A percentile compares a stretch with the other conserved stretches of the same genome.
These are phyloP conservation scores for Psilopogon haemacephalus DNA, from an alignment of 2,113 vertebrate genomes.

Conservation along the genomic window DNA sequence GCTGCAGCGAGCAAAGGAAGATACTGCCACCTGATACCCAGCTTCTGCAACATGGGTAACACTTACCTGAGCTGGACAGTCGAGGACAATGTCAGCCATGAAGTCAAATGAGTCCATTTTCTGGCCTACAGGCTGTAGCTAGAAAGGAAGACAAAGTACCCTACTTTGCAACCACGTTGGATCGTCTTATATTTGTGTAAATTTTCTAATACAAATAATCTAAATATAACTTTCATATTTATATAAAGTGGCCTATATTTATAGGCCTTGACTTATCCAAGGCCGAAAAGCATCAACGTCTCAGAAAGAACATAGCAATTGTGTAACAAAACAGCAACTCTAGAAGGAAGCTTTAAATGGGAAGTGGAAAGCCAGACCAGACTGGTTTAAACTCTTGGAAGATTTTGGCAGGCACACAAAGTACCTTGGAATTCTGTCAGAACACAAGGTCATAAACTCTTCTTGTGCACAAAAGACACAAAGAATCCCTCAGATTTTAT, in stretches of 20 bases:
- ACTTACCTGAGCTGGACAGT: conserved; percentile 85
- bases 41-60: not conserved
- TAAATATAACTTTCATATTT: not conserved
- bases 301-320: not conserved
- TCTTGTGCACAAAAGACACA: not conserved
- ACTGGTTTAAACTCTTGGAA: conserved; percentile 33
- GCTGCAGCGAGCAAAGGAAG: not conserved
- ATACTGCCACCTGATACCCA: not conserved
- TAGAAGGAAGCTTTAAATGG: conserved; percentile 27
- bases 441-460: conserved; percentile 21
- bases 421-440: conserved; percentile 6
- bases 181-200: not conserved
- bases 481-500: not conserved
- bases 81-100: conserved; percentile 53
- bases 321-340: conserved; percentile 1
- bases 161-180: not conserved
- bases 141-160: not conserved
- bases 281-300: not conserved
- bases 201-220: not conserved
- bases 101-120: conserved; percentile 83
- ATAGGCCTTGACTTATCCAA: not conserved
- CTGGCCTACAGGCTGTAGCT: conserved; percentile 86
- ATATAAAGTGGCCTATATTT: not conserved
- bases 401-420: conserved; percentile 46
- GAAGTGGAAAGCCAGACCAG: conserved; percentile 16